Evolutionary conservation across 1,140 invertebrate genomes (phyloP).

Genomic region (Philotrypesis tridentata): DNA sequence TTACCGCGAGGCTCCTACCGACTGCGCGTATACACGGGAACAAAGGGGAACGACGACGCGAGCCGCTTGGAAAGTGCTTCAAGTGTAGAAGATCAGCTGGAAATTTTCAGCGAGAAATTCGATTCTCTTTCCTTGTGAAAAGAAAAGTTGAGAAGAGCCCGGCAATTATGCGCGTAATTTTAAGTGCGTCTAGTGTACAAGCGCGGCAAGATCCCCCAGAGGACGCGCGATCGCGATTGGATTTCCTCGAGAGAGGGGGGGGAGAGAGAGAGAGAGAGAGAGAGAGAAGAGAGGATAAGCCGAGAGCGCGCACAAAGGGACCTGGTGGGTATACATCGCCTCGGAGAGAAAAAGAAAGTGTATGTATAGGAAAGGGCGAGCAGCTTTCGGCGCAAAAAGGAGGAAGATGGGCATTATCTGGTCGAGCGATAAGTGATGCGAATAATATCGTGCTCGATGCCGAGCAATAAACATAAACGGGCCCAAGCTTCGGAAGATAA

Average conservation of each 20-base stretch:
- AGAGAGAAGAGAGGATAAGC: background rate
- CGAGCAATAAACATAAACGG: slow-evolving; percentile 43
- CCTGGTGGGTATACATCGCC: background rate
- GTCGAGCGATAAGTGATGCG: slow-evolving; percentile 33
- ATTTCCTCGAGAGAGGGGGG: background rate
- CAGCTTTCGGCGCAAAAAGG: background rate
- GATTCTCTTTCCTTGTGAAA: background rate
- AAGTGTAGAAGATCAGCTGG: too few species aligned
- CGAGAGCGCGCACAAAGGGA: background rate
- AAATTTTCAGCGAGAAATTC: background rate
- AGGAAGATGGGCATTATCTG: slow-evolving; percentile 3
- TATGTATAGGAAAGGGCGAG: background rate
- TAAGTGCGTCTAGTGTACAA: background rate
- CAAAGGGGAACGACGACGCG: too few species aligned
- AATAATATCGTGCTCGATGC: slow-evolving; percentile 40
- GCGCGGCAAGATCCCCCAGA: too few species aligned
- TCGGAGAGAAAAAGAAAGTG: background rate
- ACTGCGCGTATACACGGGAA: background rate
- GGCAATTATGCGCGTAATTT: background rate
- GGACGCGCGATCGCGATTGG: background rate
- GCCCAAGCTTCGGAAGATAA: slow-evolving; percentile 20
- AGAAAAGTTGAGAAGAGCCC: too few species aligned
- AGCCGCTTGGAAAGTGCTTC: too few species aligned
- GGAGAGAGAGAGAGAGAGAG: background rate
- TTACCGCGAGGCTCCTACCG: slow-evolving; percentile 2